Evolutionary conservation across 1,140 invertebrate species (phyloP).

Genomic region (Ceratosolen fusciceps): DNA sequence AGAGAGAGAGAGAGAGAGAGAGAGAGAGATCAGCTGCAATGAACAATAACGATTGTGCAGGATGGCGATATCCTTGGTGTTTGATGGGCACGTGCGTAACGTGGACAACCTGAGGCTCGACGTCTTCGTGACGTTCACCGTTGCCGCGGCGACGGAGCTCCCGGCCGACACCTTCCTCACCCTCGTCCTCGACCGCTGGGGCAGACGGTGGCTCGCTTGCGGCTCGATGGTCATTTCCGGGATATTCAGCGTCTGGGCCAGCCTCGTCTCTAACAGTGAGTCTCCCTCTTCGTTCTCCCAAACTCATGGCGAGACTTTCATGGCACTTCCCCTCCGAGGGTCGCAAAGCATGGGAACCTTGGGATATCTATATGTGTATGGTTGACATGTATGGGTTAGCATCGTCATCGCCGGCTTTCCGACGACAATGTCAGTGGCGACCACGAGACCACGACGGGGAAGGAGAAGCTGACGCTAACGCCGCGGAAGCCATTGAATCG

Average conservation of each 20-base stretch:
- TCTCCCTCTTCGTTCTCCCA: background rate
- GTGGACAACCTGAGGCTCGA: slow-evolving; percentile 85
- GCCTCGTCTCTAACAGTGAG: slow-evolving; percentile 65
- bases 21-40: no score
- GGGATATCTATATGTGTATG: no score
- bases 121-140: slow-evolving; percentile 86
- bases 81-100: slow-evolving; percentile 89
- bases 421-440: no score
- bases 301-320: no score
- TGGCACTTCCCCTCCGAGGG: no score
- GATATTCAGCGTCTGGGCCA: slow-evolving; percentile 82
- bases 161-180: slow-evolving; percentile 88
- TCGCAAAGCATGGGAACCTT: no score
- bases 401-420: no score
- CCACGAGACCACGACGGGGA: no score
- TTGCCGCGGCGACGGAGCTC: slow-evolving; percentile 85
- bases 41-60: slow-evolving; percentile 66
- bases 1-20: no score
- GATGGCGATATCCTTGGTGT: slow-evolving; percentile 88
- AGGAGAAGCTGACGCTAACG: no score
- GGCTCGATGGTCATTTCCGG: slow-evolving; percentile 84
- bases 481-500: no score
- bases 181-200: slow-evolving; percentile 84
- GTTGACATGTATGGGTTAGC: no score
- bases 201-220: slow-evolving; percentile 86